These are phyloP conservation scores for Cladorhizidae sp. DNA, from an alignment of 37 sponge, comb jelly and placozoan genomes.

Conservation along the genomic window DNA sequence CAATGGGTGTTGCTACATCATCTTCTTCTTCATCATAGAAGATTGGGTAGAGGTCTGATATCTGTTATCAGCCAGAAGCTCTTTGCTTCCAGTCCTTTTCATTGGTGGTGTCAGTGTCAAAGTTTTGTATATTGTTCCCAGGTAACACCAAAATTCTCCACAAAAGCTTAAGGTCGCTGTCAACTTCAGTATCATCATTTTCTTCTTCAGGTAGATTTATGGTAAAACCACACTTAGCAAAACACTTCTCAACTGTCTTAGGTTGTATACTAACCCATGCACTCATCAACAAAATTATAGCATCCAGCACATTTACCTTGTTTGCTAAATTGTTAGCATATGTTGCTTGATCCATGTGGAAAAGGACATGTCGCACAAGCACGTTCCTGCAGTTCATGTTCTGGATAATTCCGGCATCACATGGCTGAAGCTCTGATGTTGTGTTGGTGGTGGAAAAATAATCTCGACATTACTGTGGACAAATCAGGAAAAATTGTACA, in stretches of 20 bases:
- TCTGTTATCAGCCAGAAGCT: no score
- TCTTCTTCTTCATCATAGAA: no score
- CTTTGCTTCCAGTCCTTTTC: no score
- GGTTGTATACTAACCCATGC: background rate
- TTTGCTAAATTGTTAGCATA: conserved; percentile 9
- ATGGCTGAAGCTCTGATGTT: background rate
- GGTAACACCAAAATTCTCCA: no score
- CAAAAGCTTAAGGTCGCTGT: background rate
- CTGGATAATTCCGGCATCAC: conserved; percentile 5
- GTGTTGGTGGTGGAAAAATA: no score
- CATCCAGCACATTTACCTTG: background rate
- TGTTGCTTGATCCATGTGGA: conserved; percentile 4
- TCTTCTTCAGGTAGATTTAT: background rate
- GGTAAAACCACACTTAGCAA: background rate
- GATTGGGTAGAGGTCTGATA: no score
- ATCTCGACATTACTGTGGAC: no score
- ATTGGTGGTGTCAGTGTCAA: no score
- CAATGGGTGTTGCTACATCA: no score
- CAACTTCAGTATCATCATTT: background rate
- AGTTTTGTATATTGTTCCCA: no score
- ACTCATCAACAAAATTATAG: conserved; percentile 12
- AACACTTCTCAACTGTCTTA: background rate
- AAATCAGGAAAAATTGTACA: no score
- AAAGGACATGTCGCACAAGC: background rate
- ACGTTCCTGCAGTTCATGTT: background rate